Evolutionary conservation across 2,888 invertebrate genomes (phyloP).

Genomic region (Ornithoptera alexandrae): DNA sequence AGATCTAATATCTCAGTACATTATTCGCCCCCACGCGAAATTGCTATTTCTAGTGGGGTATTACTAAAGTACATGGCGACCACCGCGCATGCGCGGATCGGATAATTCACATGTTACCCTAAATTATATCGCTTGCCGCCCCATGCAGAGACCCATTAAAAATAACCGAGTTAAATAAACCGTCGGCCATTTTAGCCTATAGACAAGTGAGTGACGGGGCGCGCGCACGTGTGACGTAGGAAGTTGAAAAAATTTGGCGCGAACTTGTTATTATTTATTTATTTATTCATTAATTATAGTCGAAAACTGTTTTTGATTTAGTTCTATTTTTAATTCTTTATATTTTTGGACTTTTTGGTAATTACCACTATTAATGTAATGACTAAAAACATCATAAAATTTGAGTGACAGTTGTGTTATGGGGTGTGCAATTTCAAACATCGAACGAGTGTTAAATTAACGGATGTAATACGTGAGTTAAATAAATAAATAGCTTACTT

Average conservation of each 20-base stretch:
- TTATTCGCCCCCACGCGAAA: conserved; percentile 61
- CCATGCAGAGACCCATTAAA: conserved; percentile 72
- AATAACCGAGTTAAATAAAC: conserved; percentile 51
- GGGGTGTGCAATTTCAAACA: neutral
- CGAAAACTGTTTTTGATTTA: no score
- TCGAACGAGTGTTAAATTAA: neutral
- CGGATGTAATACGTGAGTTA: neutral
- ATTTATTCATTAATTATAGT: neutral
- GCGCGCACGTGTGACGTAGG: conserved; percentile 55
- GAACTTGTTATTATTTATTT: conserved; percentile 38
- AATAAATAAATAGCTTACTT: no score
- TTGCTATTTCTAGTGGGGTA: conserved; percentile 49
- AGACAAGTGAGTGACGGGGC: conserved; percentile 59
- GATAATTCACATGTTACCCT: conserved; percentile 72
- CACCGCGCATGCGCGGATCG: conserved; percentile 76
- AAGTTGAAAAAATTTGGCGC: conserved; percentile 42
- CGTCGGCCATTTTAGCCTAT: conserved; percentile 58
- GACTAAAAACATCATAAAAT: neutral
- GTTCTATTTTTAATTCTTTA: neutral
- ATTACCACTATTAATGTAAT: neutral
- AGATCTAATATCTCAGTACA: conserved; percentile 4
- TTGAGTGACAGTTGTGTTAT: conserved; percentile 2
- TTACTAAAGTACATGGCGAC: conserved; percentile 53
- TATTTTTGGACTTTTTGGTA: neutral
- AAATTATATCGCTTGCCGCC: conserved; percentile 68